Evolutionary conservation across 1,140 invertebrate species (phyloP).

Genomic region (Zaprionus capensis): DNA sequence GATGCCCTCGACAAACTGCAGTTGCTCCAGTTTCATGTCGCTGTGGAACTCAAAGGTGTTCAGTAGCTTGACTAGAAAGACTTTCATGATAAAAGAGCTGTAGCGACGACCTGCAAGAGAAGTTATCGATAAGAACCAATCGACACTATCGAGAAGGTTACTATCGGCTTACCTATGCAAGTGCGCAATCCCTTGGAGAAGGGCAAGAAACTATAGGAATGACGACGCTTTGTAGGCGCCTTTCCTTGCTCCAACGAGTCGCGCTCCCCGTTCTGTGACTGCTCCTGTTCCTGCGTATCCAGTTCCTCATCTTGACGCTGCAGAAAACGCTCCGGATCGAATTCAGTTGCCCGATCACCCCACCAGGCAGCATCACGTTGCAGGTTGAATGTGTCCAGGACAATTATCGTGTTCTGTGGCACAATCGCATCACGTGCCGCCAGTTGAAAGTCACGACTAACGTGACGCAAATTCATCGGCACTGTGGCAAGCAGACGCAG

Average conservation of each 20-base stretch:
- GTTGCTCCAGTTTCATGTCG: conserved; percentile 54
- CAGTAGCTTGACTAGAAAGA: conserved; percentile 74
- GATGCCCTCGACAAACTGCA: conserved; percentile 75
- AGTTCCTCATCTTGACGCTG: conserved; percentile 18
- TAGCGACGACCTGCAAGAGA: conserved; percentile 63
- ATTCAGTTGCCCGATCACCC: conserved; percentile 88
- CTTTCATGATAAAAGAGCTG: conserved; percentile 74
- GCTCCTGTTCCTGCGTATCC: conserved; percentile 5
- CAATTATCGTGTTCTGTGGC: conserved; percentile 73
- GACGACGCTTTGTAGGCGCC: conserved; percentile 66
- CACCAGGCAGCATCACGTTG: conserved; percentile 72
- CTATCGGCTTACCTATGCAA: conserved; percentile 86
- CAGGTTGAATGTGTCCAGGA: conserved; percentile 78
- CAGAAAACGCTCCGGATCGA: conserved; percentile 91
- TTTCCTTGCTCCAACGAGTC: neutral
- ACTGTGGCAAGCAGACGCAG: conserved; percentile 75
- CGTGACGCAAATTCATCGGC: conserved; percentile 78
- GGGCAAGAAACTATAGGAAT: conserved; percentile 89
- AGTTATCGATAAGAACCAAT: neutral
- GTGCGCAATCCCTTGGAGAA: conserved; percentile 90
- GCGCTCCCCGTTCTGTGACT: neutral
- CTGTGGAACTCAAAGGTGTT: conserved; percentile 65
- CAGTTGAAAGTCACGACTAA: conserved; percentile 70
- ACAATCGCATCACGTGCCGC: conserved; percentile 54
- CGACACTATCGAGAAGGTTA: neutral